Evolutionary conservation across 2,113 vertebrate genomes (phyloP).

Genomic region (Typhlomys cinereus): DNA sequence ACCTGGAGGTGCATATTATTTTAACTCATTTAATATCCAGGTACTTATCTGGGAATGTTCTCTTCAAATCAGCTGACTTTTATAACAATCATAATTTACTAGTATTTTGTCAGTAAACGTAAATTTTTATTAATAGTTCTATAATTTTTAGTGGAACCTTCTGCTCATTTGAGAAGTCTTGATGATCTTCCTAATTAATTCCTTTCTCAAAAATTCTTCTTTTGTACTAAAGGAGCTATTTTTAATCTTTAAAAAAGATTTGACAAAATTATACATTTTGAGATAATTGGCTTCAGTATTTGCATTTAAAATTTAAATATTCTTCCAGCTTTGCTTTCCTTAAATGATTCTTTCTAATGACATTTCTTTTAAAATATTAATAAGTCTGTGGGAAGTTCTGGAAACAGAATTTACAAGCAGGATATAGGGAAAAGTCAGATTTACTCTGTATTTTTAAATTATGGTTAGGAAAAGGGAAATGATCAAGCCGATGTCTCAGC

Average conservation of each 20-base stretch:
- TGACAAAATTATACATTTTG: background rate
- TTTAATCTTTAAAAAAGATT: background rate
- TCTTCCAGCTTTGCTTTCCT: background rate
- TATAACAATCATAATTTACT: conserved; percentile 63
- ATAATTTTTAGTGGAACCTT: conserved; percentile 48
- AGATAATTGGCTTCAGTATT: background rate
- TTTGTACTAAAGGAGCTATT: conserved; percentile 8
- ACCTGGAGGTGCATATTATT: background rate
- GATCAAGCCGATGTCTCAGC: background rate
- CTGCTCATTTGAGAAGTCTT: conserved; percentile 53
- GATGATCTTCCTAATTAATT: conserved; percentile 54
- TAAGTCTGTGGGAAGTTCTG: background rate
- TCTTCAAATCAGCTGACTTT: conserved; percentile 60
- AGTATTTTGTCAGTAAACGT: conserved; percentile 48
- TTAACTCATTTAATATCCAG: conserved; percentile 55
- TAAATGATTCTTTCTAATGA: background rate
- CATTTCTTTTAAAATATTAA: background rate
- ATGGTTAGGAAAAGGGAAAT: background rate
- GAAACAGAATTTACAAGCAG: background rate
- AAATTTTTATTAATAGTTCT: conserved; percentile 69
- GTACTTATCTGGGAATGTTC: conserved; percentile 31
- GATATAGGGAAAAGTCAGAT: background rate
- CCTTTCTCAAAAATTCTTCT: conserved; percentile 1
- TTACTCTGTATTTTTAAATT: background rate
- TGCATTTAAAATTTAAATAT: conserved; percentile 11